Evolutionary conservation across 2,888 invertebrate genomes (phyloP), one percentile per base, ranked within the genome.

Genomic region (Oscheius onirici): DNA sequence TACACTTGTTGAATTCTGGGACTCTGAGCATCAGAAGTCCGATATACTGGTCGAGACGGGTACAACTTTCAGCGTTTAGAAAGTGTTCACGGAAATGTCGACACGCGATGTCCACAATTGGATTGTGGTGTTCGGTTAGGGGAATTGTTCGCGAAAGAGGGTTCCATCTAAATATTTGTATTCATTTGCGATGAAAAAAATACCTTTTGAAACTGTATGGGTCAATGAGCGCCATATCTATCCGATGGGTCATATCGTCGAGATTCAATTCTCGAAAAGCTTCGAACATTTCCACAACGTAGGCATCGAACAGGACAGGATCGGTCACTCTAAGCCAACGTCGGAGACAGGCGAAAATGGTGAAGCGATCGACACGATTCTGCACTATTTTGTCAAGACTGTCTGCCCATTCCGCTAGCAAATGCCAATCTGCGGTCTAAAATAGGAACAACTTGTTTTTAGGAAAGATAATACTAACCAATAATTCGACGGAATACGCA

Each of bases 361-460:
- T 46, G 67, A 73, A 76, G 34, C 66, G 67, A 55, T 76, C 74
- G 20, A 76, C 67, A n/a, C 72, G 44, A 49, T 76, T 76, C 3
- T 5, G 55, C 6, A 74, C 69, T 10, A 69, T 20, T 13, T 67
- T 69, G 34, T 76, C 76, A 17, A 68, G 54, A 26, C 40, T 17
- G n/a, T 54, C 26, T 1, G 76, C 71, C 76, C 76, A 76, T 24
- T 73, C 76, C 41, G 69, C 43, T 15, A 76, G 55, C 2, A 76
- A 52, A 44, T 76, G 72, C 76, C 76, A 76, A 24, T 74, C 76
- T 0, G 72, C 71, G 10, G 71, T 40, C 57, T 73, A 63, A 13
- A 69, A 8, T 8, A 34, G 5, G 8, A 34, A 34, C 34, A 34
- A n/a, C 26, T 28, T 28, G 11, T 34, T n/a, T 13, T 15, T n/a